phyloP scores from a whole-genome alignment of 2,888 invertebrate genomes.

The Callimorpha dominula region DNA sequence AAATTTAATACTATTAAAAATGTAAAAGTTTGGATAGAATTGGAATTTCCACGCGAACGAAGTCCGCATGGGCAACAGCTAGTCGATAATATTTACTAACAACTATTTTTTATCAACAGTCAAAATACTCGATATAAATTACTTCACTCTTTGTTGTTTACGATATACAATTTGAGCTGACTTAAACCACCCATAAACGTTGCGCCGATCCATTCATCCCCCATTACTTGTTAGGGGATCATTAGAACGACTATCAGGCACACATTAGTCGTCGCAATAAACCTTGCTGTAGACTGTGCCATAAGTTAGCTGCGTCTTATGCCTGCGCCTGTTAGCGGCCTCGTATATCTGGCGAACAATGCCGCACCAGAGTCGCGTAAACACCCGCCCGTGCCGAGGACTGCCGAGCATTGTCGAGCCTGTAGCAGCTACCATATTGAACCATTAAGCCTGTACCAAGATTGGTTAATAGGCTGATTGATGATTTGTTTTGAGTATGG shows the following conservation, averaged over 20 bases:
- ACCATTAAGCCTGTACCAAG: conserved; percentile 46
- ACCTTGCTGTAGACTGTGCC: conserved; percentile 47
- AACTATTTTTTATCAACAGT: neutral
- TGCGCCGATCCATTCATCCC: conserved; percentile 13
- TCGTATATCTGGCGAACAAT: conserved; percentile 56
- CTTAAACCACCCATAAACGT: neutral
- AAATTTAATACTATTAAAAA: too few relatives aligned
- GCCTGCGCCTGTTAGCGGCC: conserved; percentile 35
- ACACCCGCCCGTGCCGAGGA: conserved; percentile 25
- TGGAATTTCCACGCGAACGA: too few relatives aligned
- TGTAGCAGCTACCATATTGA: conserved; percentile 20
- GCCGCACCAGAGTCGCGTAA: conserved; percentile 38
- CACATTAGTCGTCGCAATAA: conserved; percentile 49
- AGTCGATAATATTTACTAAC: too few relatives aligned
- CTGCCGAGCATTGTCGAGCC: conserved; percentile 10
- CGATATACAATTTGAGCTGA: neutral
- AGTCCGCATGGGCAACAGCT: too few relatives aligned
- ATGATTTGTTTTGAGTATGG: conserved; percentile 47
- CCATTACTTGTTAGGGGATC: conserved; percentile 31
- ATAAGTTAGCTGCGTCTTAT: conserved; percentile 50
- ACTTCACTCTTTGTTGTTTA: neutral
- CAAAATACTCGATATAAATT: neutral
- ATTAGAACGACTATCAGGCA: conserved; percentile 47
- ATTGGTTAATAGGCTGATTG: conserved; percentile 50
- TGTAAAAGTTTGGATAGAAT: too few relatives aligned